phyloP scores from a whole-genome alignment of 2,113 vertebrate species.

The Mormyrus iriodes region DNA sequence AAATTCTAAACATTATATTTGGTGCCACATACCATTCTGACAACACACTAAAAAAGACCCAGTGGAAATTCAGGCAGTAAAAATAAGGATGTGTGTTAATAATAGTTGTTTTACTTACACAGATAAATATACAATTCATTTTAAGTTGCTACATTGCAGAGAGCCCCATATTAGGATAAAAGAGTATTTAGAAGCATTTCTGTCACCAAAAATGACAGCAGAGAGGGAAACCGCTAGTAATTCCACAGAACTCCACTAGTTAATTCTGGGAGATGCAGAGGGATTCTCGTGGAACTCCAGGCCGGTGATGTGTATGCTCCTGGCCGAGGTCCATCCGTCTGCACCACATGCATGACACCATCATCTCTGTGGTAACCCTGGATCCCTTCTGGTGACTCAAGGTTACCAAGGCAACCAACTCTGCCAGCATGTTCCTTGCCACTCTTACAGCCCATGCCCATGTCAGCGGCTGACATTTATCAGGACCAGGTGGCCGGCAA shows the following conservation, averaged over 20 bases:
- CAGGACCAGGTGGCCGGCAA: neutral
- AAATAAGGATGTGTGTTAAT: neutral
- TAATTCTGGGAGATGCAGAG: neutral
- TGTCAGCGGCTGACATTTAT: neutral
- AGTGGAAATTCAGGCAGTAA: neutral
- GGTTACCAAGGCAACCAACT: conserved; percentile 12
- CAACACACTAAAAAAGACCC: neutral
- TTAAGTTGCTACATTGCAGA: neutral
- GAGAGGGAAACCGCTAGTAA: neutral
- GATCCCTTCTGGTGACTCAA: neutral
- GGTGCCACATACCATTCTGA: neutral
- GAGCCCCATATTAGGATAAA: neutral
- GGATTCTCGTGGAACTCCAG: neutral
- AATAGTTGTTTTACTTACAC: neutral
- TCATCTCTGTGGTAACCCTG: conserved; percentile 11
- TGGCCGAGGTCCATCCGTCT: neutral
- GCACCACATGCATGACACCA: neutral
- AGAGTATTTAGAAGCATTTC: neutral
- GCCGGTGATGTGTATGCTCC: neutral
- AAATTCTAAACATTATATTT: neutral
- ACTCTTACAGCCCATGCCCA: neutral
- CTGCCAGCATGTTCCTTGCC: neutral
- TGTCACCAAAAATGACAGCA: neutral
- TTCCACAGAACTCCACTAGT: neutral
- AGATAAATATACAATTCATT: neutral